Base-by-base conservation (phyloP, 2,113 vertebrate species). In the Cryptotis parvus region DNA sequence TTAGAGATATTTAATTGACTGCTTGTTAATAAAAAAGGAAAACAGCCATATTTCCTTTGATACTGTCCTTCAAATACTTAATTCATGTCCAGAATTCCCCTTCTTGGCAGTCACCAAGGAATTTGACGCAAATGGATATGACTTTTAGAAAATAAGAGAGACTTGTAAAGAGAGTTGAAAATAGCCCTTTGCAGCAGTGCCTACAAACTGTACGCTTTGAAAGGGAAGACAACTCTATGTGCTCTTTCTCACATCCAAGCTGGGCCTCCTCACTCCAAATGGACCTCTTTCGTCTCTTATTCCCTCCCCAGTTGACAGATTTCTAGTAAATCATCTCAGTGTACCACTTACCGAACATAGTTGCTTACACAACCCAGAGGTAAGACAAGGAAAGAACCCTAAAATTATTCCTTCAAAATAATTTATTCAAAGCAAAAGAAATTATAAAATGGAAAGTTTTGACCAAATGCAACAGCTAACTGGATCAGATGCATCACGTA, bases 151-250 rank as follows among this genome's bases (percentile, higher is more conserved):
- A 97, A 89, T 27, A 49, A 65, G 31, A 75, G 20, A 35, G 26
- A n/a, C 33, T 72, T 81, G 58, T 63, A 10, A n/a, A 80, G 43
- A 94, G 94, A 85, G 80, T 65, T 91, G 90, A 92, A 74, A 72
- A 92, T 77, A 49, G 61, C 33, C 75, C 45, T 86, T 12, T 76
- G 39, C 1, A 0, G 1, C 72, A 49, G 90, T 96, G 94, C 89
- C 63, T 0, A 3, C 61, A 37, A 82, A 65, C 52, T 16, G 0
- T 79, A 84, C 92, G 95, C 79, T 96, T 1, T 94, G 82, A 96
- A 58, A 37, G 93, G 84, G 68, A 77, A 95, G 89, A 95, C 94
- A 96, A 82, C 6, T 95, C 94, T 70, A 93, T 61, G 29, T 68
- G 61, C 58, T 84, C 80, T 41, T 96, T 89, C 83, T 91, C 94